Percentiles rank a stretch among this genome's conserved stretches.
phyloP scores from a whole-genome alignment of 2,113 vertebrate genomes.

The Microtus richardsoni region DNA sequence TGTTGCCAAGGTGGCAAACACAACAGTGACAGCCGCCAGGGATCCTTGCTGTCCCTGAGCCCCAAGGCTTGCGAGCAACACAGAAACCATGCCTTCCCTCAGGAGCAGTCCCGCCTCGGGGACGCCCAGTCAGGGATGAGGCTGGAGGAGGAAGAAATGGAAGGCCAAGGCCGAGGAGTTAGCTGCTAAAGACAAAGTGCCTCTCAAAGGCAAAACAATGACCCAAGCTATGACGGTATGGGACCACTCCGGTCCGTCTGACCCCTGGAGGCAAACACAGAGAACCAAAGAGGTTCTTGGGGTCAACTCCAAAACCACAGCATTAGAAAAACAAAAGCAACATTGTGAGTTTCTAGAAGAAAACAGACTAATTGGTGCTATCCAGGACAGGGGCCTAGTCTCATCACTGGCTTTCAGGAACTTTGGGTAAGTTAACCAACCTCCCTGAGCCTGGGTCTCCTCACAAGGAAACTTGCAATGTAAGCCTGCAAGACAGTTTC shows the following conservation, averaged over 20 bases:
- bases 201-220: not conserved
- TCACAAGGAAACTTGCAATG: constrained; percentile 12
- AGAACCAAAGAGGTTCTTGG: not conserved
- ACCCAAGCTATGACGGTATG: not conserved
- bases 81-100: not conserved
- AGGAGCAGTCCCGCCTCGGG: not conserved
- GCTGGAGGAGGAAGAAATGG: not conserved
- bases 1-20: constrained; percentile 55
- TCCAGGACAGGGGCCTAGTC: not conserved
- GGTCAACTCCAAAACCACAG: not conserved
- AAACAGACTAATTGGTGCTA: not conserved
- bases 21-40: constrained; percentile 15
- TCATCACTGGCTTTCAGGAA: not conserved
- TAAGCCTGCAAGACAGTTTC: not conserved
- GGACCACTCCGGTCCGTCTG: not conserved
- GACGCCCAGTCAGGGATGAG: not conserved
- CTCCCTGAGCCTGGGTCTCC: constrained; percentile 2
- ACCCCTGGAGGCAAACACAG: not conserved
- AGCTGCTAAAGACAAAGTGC: not conserved
- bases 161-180: accelerated
- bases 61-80: accelerated
- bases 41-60: not conserved
- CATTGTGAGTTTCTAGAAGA: not conserved
- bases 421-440: not conserved
- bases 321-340: not conserved